phyloP scores from a whole-genome alignment of 2,888 invertebrate species.

The Micropterix aruncella region DNA sequence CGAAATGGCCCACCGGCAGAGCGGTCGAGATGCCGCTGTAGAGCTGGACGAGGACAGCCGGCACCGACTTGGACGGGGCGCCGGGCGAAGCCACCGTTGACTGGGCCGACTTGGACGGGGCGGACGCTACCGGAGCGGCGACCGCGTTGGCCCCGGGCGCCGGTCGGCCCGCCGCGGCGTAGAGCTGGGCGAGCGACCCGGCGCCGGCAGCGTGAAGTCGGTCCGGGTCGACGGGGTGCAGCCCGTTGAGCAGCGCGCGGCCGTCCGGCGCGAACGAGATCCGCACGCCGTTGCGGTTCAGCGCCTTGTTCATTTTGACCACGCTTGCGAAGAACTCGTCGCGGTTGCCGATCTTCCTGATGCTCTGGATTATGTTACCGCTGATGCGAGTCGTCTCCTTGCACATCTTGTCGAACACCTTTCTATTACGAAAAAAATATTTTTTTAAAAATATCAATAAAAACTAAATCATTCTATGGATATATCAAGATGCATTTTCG shows the following conservation, averaged over 20 bases:
- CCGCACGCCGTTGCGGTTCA: slow-evolving; percentile 33
- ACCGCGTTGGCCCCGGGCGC: background rate
- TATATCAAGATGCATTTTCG: too few relatives aligned
- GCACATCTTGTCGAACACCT: slow-evolving; percentile 41
- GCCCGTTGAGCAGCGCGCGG: slow-evolving; percentile 14
- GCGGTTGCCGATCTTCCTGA: slow-evolving; percentile 35
- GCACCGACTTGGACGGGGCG: background rate
- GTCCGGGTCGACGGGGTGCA: background rate
- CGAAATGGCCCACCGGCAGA: background rate
- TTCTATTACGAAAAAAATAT: slow-evolving; percentile 25
- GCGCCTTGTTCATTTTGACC: slow-evolving; percentile 34
- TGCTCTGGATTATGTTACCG: slow-evolving; percentile 39
- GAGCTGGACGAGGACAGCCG: background rate
- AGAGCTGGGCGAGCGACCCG: background rate
- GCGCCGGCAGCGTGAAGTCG: background rate
- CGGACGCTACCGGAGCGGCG: background rate
- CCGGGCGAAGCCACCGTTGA: background rate
- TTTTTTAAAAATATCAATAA: slow-evolving; percentile 1
- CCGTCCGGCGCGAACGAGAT: slow-evolving; percentile 35
- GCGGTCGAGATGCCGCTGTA: background rate
- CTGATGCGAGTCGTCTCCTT: slow-evolving; percentile 37
- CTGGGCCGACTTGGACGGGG: background rate
- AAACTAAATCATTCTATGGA: too few relatives aligned
- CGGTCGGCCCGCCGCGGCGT: background rate
- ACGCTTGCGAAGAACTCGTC: slow-evolving; percentile 41